Evolutionary conservation across 2,797 vertebrate genomes (phyloP).

Genomic region (Xenentodon cancila): DNA sequence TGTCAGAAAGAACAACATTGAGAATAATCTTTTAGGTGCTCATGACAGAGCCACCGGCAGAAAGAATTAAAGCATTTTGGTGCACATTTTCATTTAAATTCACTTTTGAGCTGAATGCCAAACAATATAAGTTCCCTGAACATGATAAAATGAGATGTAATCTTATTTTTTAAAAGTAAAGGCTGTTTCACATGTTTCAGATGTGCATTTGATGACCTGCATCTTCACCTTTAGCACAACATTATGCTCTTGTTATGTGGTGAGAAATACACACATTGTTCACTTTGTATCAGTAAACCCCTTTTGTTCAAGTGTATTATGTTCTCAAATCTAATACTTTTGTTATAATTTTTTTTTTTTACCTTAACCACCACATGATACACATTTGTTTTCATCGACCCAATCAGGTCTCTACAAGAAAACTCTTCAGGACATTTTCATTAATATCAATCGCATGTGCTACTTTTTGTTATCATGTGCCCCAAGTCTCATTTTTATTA

Average conservation of each 20-base stretch:
- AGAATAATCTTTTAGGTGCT: constrained; percentile 10
- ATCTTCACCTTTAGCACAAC: not conserved
- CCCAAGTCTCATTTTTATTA: not conserved
- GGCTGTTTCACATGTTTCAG: not conserved
- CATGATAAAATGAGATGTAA: not conserved
- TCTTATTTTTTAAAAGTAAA: not conserved
- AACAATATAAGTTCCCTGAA: not conserved
- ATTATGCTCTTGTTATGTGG: not conserved
- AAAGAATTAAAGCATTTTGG: constrained; percentile 19
- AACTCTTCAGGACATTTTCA: constrained; percentile 34
- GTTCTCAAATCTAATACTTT: too few relatives aligned
- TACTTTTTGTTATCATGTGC: constrained; percentile 5
- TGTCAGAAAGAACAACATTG: constrained; percentile 29
- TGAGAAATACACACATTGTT: too few relatives aligned
- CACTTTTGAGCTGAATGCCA: not conserved
- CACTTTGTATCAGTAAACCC: too few relatives aligned
- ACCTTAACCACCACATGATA: too few relatives aligned
- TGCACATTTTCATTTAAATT: not conserved
- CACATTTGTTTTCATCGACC: constrained; percentile 15
- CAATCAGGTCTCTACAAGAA: constrained; percentile 23
- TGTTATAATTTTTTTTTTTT: too few relatives aligned
- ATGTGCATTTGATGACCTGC: not conserved
- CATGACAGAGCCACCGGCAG: not conserved
- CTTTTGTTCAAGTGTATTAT: too few relatives aligned
- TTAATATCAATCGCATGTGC: constrained; percentile 15